Conservation (phyloP, 2,797 vertebrate genomes). For the Alcedo quadribrachys region DNA sequence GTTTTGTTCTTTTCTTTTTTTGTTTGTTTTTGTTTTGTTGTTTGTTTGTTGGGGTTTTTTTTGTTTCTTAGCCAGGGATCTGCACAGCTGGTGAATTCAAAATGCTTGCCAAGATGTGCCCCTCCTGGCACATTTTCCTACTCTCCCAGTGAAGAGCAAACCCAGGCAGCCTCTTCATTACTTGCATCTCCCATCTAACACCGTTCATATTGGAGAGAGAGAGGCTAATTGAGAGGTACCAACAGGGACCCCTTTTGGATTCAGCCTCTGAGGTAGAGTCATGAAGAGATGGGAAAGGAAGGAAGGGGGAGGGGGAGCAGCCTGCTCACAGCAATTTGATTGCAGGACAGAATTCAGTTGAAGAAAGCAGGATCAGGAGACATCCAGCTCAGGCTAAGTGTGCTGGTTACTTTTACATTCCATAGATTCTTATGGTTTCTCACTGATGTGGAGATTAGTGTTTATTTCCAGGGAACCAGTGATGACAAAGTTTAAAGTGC, state of each 20-base stretch:
- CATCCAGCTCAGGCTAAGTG: neutral
- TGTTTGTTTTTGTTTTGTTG: too few species aligned
- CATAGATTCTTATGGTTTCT: neutral
- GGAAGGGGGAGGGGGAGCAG: neutral
- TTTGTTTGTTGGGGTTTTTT: neutral
- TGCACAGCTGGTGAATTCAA: neutral
- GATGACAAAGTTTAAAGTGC: neutral
- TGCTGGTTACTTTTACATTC: neutral
- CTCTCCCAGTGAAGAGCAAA: neutral
- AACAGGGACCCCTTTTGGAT: neutral
- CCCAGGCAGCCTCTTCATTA: neutral
- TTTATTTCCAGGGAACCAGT: neutral
- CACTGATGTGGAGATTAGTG: neutral
- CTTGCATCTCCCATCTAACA: neutral
- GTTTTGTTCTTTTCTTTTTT: neutral
- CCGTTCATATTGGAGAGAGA: neutral
- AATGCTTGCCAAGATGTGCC: neutral
- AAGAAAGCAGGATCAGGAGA: neutral
- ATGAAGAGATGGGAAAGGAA: neutral
- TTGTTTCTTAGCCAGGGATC: neutral
- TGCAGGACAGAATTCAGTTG: neutral
- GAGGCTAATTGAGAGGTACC: neutral
- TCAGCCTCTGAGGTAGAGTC: neutral
- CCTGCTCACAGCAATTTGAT: neutral
- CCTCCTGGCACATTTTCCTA: neutral